Conservation (phyloP, 2,113 vertebrate species). For the Halichoeres trimaculatus region DNA sequence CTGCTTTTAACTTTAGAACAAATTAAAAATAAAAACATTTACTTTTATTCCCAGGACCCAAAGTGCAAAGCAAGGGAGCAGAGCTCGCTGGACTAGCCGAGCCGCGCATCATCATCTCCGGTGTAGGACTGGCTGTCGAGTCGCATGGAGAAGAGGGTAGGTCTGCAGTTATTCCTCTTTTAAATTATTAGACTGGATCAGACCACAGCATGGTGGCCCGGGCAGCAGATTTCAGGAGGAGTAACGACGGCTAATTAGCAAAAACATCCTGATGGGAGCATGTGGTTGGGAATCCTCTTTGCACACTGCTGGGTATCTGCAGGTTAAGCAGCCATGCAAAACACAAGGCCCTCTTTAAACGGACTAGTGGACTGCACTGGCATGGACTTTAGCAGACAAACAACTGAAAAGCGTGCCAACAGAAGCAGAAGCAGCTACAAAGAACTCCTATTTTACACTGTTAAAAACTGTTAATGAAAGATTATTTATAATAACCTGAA, state of each 20-base stretch:
- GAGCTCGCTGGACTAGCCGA: constrained; percentile 65
- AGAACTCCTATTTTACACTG: background rate
- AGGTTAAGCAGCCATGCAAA: constrained; percentile 35
- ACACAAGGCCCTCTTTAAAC: constrained; percentile 56
- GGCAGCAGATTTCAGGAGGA: background rate
- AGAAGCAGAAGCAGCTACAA: background rate
- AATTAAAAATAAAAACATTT: constrained; percentile 5
- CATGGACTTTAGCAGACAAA: constrained; percentile 3
- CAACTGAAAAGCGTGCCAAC: background rate
- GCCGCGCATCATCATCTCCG: constrained; percentile 70
- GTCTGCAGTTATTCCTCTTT: constrained; percentile 35
- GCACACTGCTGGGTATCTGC: constrained; percentile 12
- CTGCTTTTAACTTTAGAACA: constrained; percentile 36
- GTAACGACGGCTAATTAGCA: constrained; percentile 19
- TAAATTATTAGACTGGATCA: background rate
- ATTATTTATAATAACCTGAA: background rate
- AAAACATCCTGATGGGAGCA: constrained; percentile 23
- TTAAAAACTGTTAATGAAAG: background rate
- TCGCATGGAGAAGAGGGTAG: constrained; percentile 84
- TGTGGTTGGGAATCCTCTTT: constrained; percentile 39
- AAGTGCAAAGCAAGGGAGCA: constrained; percentile 50
- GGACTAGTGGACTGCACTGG: constrained; percentile 26
- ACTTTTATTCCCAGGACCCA: constrained; percentile 62
- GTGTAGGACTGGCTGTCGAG: constrained; percentile 71
- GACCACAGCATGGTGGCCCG: background rate